A percentile compares a stretch with the other conserved stretches of the same genome.
phyloP scores from a whole-genome alignment of 2,888 invertebrate genomes.

The Choristoneura rosaceana region DNA sequence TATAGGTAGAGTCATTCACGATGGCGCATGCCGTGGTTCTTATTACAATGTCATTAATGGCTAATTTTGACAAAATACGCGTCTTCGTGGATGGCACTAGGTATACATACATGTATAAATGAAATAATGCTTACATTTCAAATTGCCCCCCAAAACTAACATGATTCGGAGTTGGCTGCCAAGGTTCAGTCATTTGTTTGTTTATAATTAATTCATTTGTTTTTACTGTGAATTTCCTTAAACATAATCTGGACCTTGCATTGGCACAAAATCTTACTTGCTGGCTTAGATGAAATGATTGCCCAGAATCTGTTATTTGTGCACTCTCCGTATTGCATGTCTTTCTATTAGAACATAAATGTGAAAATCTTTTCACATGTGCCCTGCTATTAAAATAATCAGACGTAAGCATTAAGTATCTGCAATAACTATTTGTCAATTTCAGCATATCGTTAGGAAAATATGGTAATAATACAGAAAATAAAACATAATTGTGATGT shows the following conservation, averaged over 20 bases:
- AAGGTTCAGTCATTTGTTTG: conserved; percentile 70
- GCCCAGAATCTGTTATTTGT: conserved; percentile 46
- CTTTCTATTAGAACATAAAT: conserved; percentile 63
- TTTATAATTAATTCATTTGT: conserved; percentile 56
- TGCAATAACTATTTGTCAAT: conserved; percentile 80
- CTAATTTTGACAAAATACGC: too few relatives aligned
- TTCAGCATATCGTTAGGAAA: conserved; percentile 78
- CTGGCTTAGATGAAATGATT: conserved; percentile 51
- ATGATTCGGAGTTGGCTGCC: conserved; percentile 62
- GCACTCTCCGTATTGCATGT: conserved; percentile 57
- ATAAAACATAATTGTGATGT: conserved; percentile 58
- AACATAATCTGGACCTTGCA: conserved; percentile 56
- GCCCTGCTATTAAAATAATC: conserved; percentile 60
- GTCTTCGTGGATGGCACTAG: too few relatives aligned
- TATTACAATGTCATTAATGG: too few relatives aligned
- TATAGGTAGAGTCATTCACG: too few relatives aligned
- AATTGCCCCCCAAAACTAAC: conserved; percentile 68
- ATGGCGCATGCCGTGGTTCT: too few relatives aligned
- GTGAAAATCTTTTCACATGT: conserved; percentile 63
- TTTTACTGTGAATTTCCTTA: conserved; percentile 58
- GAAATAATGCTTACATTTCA: conserved; percentile 63
- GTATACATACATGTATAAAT: neutral
- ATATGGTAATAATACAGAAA: conserved; percentile 59
- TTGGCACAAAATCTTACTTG: conserved; percentile 56
- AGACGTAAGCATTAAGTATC: conserved; percentile 72